phyloP scores from a whole-genome alignment of 2,888 invertebrate species.

The Cyaniris semiargus region DNA sequence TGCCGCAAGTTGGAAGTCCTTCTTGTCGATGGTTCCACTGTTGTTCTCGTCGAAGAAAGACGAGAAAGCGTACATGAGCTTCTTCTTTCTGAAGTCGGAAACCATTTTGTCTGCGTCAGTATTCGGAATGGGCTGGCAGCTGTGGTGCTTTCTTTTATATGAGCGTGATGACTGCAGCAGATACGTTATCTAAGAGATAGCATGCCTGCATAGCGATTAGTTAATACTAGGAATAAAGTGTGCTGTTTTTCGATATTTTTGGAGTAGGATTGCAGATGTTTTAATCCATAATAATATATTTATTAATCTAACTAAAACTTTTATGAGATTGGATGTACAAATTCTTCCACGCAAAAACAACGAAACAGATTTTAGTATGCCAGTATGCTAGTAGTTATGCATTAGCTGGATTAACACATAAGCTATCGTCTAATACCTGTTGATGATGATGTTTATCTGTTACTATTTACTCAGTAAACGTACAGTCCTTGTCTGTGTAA shows the following conservation, averaged over 20 bases:
- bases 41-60: constrained; percentile 94
- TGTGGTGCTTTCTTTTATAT: not conserved
- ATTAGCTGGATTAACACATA: no score
- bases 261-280: not conserved
- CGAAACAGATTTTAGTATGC: no score
- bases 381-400: no score
- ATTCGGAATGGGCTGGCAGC: not conserved
- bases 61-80: constrained; percentile 91
- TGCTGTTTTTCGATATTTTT: not conserved
- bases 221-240: not conserved
- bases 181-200: constrained; percentile 13
- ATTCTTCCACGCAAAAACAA: no score
- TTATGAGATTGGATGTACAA: no score
- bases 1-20: constrained; percentile 91
- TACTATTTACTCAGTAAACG: not conserved
- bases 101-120: constrained; percentile 74
- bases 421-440: no score
- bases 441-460: not conserved
- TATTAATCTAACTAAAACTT: not conserved
- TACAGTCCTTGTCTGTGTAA: not conserved
- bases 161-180: not conserved
- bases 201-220: constrained; percentile 10
- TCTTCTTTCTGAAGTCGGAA: constrained; percentile 93
- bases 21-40: constrained; percentile 92
- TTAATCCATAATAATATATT: not conserved